A percentile compares a stretch with the other conserved stretches of the same genome.
phyloP scores from a whole-genome alignment of 2,888 invertebrate species.

The Drosophila meridionalis region DNA sequence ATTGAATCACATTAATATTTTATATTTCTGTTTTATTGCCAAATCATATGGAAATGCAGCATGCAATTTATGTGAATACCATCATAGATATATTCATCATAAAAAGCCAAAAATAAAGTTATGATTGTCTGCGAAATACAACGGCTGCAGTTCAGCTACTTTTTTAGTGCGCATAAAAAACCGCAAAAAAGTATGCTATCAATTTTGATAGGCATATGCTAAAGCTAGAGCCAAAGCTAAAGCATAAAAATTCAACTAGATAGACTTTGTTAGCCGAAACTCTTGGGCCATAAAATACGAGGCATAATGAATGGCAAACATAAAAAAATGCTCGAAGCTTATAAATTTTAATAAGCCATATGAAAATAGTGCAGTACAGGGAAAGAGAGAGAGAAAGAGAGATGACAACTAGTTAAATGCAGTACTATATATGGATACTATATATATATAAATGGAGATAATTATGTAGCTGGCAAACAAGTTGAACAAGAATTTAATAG shows the following conservation, averaged over 20 bases:
- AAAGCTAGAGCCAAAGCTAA: slow-evolving; percentile 29
- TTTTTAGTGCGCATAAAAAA: slow-evolving; percentile 46
- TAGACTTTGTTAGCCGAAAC: slow-evolving; percentile 39
- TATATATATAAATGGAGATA: slow-evolving; percentile 48
- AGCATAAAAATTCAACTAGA: slow-evolving; percentile 25
- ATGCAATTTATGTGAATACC: slow-evolving; percentile 5
- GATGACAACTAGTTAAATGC: slow-evolving; percentile 5
- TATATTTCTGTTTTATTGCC: background rate
- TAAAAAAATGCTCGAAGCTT: slow-evolving; percentile 52
- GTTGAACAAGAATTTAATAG: slow-evolving; percentile 60
- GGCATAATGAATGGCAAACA: slow-evolving; percentile 54
- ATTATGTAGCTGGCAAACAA: slow-evolving; percentile 61
- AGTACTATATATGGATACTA: slow-evolving; percentile 6
- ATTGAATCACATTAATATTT: background rate
- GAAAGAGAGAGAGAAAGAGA: background rate
- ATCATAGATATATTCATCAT: slow-evolving; percentile 18
- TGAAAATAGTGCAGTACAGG: slow-evolving; percentile 24
- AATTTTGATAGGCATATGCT: slow-evolving; percentile 69
- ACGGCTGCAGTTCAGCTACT: background rate
- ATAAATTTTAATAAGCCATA: slow-evolving; percentile 71
- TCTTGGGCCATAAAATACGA: slow-evolving; percentile 37
- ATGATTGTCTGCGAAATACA: slow-evolving; percentile 30
- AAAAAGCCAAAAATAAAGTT: slow-evolving; percentile 34
- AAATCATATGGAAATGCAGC: background rate
- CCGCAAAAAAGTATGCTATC: slow-evolving; percentile 48